Conservation (phyloP, 2,888 invertebrate species). For the Boloria selene region DNA sequence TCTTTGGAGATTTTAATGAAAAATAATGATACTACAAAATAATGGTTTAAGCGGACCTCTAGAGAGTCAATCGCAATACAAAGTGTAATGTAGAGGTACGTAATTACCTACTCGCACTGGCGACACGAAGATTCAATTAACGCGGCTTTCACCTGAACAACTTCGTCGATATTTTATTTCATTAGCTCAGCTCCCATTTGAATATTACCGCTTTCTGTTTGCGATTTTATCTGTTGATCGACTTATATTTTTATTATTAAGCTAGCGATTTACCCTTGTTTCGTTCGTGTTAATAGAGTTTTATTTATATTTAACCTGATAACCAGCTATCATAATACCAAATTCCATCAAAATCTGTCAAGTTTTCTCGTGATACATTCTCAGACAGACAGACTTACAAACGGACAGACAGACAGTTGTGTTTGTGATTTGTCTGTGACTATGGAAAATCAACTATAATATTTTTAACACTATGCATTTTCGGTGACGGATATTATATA, state of each 20-base stretch:
- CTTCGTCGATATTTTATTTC: slow-evolving; percentile 19
- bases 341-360: no score
- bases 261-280: no score
- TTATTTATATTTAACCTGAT: no score
- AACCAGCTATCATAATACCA: no score
- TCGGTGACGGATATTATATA: no score
- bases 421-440: no score
- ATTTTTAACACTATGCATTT: no score
- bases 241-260: slow-evolving; percentile 2
- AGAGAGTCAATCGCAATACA: slow-evolving; percentile 15
- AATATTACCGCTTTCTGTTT: slow-evolving; percentile 5
- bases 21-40: slow-evolving; percentile 4
- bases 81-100: slow-evolving; percentile 12
- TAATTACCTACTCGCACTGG: slow-evolving; percentile 18
- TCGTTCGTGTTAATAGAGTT: no score
- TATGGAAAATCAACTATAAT: no score
- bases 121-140: slow-evolving; percentile 33
- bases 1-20: slow-evolving; percentile 2
- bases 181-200: slow-evolving; percentile 7
- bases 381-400: no score
- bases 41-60: slow-evolving; percentile 14
- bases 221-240: slow-evolving; percentile 3
- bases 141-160: slow-evolving; percentile 15
- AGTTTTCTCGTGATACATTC: no score
- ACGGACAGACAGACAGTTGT: no score